Percentiles rank a stretch among this genome's conserved stretches.
Conservation (phyloP, 1,140 invertebrate genomes). For the Lordiphosa stackelbergi region DNA sequence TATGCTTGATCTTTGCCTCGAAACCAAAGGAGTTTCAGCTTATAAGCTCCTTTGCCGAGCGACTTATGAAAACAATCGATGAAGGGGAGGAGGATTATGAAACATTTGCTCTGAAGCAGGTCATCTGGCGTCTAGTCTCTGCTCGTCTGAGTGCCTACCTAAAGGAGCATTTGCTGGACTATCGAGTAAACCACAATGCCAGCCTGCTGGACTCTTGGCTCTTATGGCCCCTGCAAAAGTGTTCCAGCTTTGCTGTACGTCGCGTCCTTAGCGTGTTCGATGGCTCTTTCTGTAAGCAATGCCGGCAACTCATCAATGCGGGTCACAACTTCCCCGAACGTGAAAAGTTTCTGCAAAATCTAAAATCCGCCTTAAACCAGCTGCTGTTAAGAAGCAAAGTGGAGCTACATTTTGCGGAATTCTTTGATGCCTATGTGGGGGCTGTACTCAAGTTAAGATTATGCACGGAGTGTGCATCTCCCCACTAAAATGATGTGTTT, state of each 20-base stretch:
- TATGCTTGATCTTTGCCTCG: slow-evolving; percentile 30
- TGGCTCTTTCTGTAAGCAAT: slow-evolving; percentile 48
- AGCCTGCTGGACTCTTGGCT: slow-evolving; percentile 43
- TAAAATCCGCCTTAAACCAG: slow-evolving; percentile 36
- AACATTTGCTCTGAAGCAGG: slow-evolving; percentile 52
- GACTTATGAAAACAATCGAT: slow-evolving; percentile 33
- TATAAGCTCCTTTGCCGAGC: slow-evolving; percentile 39
- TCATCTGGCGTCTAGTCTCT: slow-evolving; percentile 56
- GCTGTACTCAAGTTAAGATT: slow-evolving; percentile 54
- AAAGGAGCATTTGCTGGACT: slow-evolving; percentile 51
- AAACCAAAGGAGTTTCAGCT: slow-evolving; percentile 41
- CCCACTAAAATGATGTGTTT: slow-evolving; percentile 55
- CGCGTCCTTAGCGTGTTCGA: too few relatives aligned
- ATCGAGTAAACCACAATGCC: slow-evolving; percentile 43
- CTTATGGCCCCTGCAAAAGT: too few relatives aligned
- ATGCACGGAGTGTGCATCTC: slow-evolving; percentile 50
- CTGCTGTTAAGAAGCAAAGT: slow-evolving; percentile 50
- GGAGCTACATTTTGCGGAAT: slow-evolving; percentile 46
- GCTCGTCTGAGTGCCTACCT: slow-evolving; percentile 39
- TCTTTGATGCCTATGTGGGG: slow-evolving; percentile 58
- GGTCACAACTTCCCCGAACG: slow-evolving; percentile 50
- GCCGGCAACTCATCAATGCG: slow-evolving; percentile 56
- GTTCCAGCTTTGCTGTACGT: too few relatives aligned
- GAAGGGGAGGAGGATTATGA: slow-evolving; percentile 68
- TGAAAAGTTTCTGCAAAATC: slow-evolving; percentile 39